phyloP scores from a whole-genome alignment of 1,140 invertebrate genomes.

The fruit fly (Drosophila melanogaster) region Release_6_plus_ISO1_MT NT_033777.3:27712001-27712500 shows the following conservation, averaged over 20 bases:
- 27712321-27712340: conserved; percentile 13
- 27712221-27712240: conserved; percentile 3
- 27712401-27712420: conserved; percentile 79
- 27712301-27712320: conserved; percentile 49
- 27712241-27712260: conserved; percentile 16
- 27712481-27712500: conserved; percentile 60
- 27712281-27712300: conserved; percentile 78
- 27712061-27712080: conserved; percentile 66
- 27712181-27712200: conserved; percentile 67
- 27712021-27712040: neutral
- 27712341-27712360: conserved; percentile 49
- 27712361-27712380: conserved; percentile 55
- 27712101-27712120: conserved; percentile 46
- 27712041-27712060: neutral
- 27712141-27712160: conserved; percentile 84
- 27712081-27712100: conserved; percentile 68
- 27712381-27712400: conserved; percentile 66
- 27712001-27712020: neutral
- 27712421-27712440: conserved; percentile 67
- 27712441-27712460: conserved; percentile 59
- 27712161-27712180: conserved; percentile 83
- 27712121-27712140: conserved; percentile 83
- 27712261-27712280: conserved; percentile 68
- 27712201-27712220: conserved; percentile 43
- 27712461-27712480: conserved; percentile 77